Evolutionary conservation across 2,888 invertebrate species (phyloP).

Genomic region (Leptopilina myrica): DNA sequence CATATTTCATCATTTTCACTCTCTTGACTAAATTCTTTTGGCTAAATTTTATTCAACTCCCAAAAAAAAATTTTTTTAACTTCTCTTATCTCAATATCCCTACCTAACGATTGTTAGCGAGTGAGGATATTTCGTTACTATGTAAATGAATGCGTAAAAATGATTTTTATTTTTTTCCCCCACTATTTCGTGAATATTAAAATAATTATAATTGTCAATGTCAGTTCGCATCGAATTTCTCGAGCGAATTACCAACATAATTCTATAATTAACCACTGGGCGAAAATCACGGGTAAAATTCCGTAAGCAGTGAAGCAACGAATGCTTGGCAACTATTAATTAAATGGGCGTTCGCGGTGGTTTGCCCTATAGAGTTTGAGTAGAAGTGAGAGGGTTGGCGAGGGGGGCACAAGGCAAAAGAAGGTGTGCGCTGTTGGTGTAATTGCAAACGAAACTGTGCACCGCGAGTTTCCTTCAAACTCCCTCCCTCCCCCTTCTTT

Average conservation of each 20-base stretch:
- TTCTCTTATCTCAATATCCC: too few species aligned
- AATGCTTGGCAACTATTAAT: conserved; percentile 44
- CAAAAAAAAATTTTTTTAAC: too few species aligned
- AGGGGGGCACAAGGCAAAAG: not conserved
- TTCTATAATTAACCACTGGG: conserved; percentile 38
- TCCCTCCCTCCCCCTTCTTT: not conserved
- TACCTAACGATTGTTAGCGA: too few species aligned
- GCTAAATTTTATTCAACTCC: too few species aligned
- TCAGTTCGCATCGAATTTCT: conserved; percentile 19
- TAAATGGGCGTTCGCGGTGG: conserved; percentile 43
- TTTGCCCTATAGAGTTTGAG: conserved; percentile 33
- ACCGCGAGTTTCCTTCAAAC: not conserved
- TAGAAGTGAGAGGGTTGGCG: not conserved
- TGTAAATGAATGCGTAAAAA: too few species aligned
- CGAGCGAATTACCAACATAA: conserved; percentile 26
- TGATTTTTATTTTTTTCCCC: not conserved
- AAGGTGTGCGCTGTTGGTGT: conserved; percentile 16
- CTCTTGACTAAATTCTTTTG: too few species aligned
- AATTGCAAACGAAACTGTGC: conserved; percentile 41
- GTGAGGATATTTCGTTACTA: too few species aligned
- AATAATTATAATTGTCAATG: conserved; percentile 5
- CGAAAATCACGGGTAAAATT: conserved; percentile 41
- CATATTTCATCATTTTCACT: too few species aligned
- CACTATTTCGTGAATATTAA: not conserved
- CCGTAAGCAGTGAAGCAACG: conserved; percentile 41